Percentiles rank a stretch among this genome's conserved stretches.
Conservation (phyloP, 2,888 invertebrate genomes). For the Campaea margaritaria region DNA sequence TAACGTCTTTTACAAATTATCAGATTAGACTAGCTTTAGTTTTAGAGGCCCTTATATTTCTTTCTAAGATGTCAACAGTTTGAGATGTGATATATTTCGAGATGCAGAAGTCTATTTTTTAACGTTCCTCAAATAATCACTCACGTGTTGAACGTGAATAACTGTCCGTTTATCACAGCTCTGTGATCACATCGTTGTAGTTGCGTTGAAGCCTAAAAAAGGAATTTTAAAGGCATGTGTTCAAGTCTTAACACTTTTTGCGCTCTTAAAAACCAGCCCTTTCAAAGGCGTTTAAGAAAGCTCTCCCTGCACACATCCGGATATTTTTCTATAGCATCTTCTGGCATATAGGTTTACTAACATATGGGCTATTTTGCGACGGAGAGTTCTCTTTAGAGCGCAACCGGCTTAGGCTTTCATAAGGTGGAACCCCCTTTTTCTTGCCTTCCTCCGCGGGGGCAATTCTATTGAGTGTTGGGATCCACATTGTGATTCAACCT, state of each 20-base stretch:
- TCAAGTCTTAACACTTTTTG: conserved; percentile 1
- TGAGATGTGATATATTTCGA: too few relatives aligned
- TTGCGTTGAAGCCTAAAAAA: too few relatives aligned
- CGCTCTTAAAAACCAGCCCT: conserved; percentile 34
- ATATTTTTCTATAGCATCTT: conserved; percentile 64
- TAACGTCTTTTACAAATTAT: too few relatives aligned
- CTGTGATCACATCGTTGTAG: too few relatives aligned
- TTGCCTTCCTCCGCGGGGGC: conserved; percentile 55
- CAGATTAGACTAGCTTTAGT: too few relatives aligned
- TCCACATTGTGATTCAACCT: conserved; percentile 57
- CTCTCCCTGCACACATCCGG: conserved; percentile 48
- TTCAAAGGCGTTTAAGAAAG: conserved; percentile 42
- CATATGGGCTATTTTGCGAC: conserved; percentile 56
- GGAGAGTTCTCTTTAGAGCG: conserved; percentile 55
- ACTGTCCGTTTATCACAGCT: too few relatives aligned
- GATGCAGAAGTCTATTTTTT: too few relatives aligned
- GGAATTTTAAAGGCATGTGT: too few relatives aligned
- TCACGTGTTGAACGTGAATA: too few relatives aligned
- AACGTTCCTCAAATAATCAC: too few relatives aligned
- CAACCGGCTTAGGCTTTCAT: conserved; percentile 69
- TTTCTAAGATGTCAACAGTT: too few relatives aligned
- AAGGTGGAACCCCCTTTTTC: conserved; percentile 66
- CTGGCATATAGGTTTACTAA: conserved; percentile 46
- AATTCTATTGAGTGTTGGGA: conserved; percentile 64
- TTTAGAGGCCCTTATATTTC: too few relatives aligned